Conservation (phyloP, 1,140 invertebrate genomes). For the Nixonia krombeini region DNA sequence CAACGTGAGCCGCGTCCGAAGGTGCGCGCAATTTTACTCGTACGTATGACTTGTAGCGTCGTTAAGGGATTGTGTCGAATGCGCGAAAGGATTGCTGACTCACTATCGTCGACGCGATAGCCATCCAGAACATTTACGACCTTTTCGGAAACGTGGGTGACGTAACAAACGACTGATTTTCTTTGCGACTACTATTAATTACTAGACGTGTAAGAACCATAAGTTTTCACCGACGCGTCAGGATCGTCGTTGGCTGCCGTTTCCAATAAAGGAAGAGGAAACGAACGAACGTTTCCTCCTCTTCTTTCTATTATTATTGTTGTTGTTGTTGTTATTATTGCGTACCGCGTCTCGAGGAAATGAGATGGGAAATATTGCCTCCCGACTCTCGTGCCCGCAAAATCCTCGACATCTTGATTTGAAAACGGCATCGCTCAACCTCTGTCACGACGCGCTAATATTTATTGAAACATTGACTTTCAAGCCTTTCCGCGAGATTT, state of each 20-base stretch:
- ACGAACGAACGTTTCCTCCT: too few species aligned
- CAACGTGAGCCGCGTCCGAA: slow-evolving; percentile 13
- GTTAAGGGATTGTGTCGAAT: slow-evolving; percentile 29
- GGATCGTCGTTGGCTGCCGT: slow-evolving; percentile 29
- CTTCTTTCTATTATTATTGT: too few species aligned
- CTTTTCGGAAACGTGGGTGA: slow-evolving; percentile 41
- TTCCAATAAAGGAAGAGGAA: slow-evolving; percentile 9
- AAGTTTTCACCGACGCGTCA: slow-evolving; percentile 31
- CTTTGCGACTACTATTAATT: slow-evolving; percentile 41
- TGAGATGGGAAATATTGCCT: background rate
- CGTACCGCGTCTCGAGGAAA: background rate
- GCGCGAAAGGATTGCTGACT: slow-evolving; percentile 35
- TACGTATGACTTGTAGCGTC: slow-evolving; percentile 26
- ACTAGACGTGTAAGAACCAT: slow-evolving; percentile 31
- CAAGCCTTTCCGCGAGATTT: slow-evolving; percentile 47
- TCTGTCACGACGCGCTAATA: slow-evolving; percentile 43
- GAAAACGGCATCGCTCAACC: slow-evolving; percentile 34
- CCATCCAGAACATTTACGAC: slow-evolving; percentile 35
- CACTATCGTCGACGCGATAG: slow-evolving; percentile 29
- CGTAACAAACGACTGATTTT: slow-evolving; percentile 49
- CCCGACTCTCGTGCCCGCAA: background rate
- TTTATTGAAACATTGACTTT: slow-evolving; percentile 50
- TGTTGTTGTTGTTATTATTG: slow-evolving; percentile 5
- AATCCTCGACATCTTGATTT: slow-evolving; percentile 5
- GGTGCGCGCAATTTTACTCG: slow-evolving; percentile 27